phyloP scores from a whole-genome alignment of 2,113 vertebrate species.

The Sinosuthora webbiana region DNA sequence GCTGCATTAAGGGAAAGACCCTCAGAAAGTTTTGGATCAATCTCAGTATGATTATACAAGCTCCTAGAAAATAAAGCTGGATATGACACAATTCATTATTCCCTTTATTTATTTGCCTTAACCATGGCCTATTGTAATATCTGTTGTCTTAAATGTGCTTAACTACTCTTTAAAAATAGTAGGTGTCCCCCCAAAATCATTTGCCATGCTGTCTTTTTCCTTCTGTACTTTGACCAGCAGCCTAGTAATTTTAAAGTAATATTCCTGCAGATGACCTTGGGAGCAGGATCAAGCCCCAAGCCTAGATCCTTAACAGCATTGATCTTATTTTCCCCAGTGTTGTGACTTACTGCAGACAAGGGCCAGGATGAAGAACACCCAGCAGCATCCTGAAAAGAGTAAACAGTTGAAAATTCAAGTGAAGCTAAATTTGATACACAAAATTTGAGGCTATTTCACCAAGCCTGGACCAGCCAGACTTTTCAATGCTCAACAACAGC shows the following conservation, averaged over 20 bases:
- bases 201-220: background rate
- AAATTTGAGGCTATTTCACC: background rate
- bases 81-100: background rate
- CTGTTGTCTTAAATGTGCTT: background rate
- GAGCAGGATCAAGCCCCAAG: background rate
- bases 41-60: background rate
- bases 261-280: background rate
- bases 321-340: background rate
- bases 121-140: background rate
- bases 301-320: fast-evolving
- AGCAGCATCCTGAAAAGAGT: background rate
- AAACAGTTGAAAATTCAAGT: background rate
- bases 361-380: background rate
- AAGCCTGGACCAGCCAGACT: background rate
- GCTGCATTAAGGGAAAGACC: background rate
- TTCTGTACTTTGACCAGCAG: background rate
- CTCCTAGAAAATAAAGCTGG: background rate
- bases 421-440: background rate
- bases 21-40: background rate
- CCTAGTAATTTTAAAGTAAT: background rate
- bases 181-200: background rate
- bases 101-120: background rate
- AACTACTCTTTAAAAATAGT: background rate
- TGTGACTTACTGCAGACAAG: background rate
- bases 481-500: background rate